These are phyloP conservation scores for Morus bassanus DNA, from an alignment of 2,797 vertebrate species.

Conservation along the genomic window DNA sequence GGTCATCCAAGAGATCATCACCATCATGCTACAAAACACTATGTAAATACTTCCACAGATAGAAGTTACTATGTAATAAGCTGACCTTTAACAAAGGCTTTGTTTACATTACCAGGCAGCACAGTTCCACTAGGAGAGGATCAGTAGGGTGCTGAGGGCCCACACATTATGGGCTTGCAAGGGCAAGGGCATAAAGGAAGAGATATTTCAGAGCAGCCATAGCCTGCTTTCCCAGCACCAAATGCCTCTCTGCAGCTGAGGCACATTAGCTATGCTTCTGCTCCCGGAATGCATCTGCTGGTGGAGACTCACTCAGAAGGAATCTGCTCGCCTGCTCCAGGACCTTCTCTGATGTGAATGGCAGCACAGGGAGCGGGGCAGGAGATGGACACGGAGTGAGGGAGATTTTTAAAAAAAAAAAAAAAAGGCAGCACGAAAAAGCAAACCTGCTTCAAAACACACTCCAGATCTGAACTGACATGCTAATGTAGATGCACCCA, in stretches of 20 bases:
- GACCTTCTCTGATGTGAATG: accelerated
- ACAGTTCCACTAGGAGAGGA: background rate
- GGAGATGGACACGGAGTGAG: too few species aligned
- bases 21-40: background rate
- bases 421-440: too few species aligned
- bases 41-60: background rate
- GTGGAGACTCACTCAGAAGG: background rate
- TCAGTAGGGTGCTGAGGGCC: background rate
- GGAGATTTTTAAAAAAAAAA: background rate
- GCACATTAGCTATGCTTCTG: accelerated
- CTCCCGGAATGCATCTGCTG: accelerated
- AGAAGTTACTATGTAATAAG: background rate
- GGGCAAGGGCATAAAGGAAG: background rate
- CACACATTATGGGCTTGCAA: accelerated
- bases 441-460: accelerated
- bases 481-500: accelerated
- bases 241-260: background rate
- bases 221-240: background rate
- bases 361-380: background rate
- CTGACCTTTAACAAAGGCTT: background rate
- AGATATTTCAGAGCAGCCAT: accelerated
- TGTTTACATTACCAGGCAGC: background rate
- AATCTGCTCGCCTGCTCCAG: accelerated
- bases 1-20: background rate
- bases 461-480: background rate